phyloP scores from a whole-genome alignment of 2,113 vertebrate species.

The Neogale vison region DNA sequence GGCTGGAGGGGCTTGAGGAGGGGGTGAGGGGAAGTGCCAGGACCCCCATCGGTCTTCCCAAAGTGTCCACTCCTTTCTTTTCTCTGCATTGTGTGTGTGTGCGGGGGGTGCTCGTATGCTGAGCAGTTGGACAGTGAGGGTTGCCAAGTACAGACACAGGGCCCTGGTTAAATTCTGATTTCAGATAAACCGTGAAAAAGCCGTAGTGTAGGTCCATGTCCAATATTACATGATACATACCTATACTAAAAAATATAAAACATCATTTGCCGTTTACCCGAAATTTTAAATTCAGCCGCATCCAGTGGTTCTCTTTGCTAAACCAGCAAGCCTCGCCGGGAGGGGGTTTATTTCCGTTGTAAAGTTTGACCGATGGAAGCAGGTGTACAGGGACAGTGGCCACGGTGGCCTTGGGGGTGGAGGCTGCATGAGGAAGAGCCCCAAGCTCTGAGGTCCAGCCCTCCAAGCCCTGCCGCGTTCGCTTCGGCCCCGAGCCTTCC shows the following conservation, averaged over 20 bases:
- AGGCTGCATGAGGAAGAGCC: not conserved
- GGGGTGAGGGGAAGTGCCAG: not conserved
- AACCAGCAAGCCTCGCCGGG: not conserved
- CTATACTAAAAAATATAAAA: rapidly evolving
- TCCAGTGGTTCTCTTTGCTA: not conserved
- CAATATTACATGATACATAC: rapidly evolving
- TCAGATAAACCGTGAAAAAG: not conserved
- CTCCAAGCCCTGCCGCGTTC: too few species aligned
- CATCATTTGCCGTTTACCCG: not conserved
- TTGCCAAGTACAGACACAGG: not conserved
- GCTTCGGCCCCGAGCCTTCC: too few species aligned
- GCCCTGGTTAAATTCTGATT: not conserved
- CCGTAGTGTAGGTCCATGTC: rapidly evolving
- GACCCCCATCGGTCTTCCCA: rapidly evolving
- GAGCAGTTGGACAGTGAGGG: not conserved
- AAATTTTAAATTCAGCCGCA: not conserved
- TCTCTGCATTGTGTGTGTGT: not conserved
- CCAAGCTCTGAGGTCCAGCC: not conserved
- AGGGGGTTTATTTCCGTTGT: not conserved
- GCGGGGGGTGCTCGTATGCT: not conserved
- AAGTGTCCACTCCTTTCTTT: not conserved
- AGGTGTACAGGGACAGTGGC: rapidly evolving
- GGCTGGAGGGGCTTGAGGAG: not conserved
- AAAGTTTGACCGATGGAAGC: rapidly evolving
- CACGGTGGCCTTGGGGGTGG: not conserved